These are phyloP conservation scores for Calameuta pallipes DNA, from an alignment of 2,888 invertebrate species.

Conservation along the genomic window DNA sequence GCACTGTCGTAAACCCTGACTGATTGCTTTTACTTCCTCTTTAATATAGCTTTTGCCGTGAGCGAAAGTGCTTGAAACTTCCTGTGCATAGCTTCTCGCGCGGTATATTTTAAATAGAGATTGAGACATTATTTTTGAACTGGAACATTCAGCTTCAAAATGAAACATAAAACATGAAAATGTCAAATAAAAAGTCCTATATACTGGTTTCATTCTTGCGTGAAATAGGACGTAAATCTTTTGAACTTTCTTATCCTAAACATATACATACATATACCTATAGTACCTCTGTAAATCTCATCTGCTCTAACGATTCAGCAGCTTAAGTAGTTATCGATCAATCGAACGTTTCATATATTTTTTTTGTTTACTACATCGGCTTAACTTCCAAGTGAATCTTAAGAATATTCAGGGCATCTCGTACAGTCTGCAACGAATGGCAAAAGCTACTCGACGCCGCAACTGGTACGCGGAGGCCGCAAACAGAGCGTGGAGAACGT, in stretches of 20 bases:
- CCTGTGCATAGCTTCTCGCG: background rate
- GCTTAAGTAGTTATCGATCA: background rate
- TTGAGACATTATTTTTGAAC: background rate
- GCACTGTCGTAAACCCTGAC: background rate
- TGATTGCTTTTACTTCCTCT: background rate
- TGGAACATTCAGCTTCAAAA: background rate
- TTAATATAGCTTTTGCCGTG: background rate
- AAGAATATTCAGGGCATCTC: background rate
- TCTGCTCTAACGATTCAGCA: background rate
- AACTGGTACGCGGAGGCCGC: background rate
- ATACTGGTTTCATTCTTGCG: background rate
- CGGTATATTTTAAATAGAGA: background rate
- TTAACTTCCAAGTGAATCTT: background rate
- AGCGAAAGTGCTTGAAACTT: background rate
- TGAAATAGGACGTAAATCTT: background rate
- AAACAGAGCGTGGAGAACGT: background rate
- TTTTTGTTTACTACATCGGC: background rate
- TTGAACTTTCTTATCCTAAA: background rate
- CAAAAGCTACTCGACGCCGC: background rate
- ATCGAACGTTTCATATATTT: background rate
- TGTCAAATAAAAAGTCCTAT: background rate
- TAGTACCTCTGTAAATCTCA: background rate
- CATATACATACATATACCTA: background rate
- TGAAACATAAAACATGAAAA: background rate
- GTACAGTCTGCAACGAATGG: background rate